phyloP scores from a whole-genome alignment of 2,113 vertebrate species.

The Empidonax alnorum region DNA sequence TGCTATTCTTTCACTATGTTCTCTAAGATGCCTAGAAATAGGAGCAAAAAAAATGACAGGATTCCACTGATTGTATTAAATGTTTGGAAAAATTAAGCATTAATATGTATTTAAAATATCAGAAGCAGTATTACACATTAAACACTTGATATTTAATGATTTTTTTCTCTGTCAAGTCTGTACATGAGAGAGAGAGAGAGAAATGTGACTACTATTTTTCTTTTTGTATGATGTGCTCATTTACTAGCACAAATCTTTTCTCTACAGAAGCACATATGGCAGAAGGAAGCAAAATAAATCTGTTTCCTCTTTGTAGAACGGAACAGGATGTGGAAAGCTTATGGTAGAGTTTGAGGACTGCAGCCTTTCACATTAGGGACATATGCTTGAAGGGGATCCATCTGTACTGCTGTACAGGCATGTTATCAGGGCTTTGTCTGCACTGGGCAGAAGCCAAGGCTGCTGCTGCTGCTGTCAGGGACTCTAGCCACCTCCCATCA shows the following conservation, averaged over 20 bases:
- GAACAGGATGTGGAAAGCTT: constrained; percentile 64
- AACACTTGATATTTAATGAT: neutral
- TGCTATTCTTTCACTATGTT: neutral
- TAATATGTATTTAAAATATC: neutral
- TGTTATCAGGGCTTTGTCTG: neutral
- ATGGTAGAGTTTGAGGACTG: constrained; percentile 25
- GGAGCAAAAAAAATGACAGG: neutral
- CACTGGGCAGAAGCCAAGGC: constrained; percentile 47
- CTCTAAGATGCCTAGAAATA: neutral
- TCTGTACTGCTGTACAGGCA: neutral
- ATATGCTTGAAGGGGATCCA: constrained; percentile 58
- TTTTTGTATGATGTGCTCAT: neutral
- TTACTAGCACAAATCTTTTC: constrained; percentile 39
- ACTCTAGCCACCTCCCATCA: neutral
- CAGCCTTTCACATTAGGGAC: constrained; percentile 48
- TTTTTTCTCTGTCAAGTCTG: neutral
- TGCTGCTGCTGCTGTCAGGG: constrained; percentile 11
- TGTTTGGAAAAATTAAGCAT: neutral
- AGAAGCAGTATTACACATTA: neutral
- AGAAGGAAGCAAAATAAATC: constrained; percentile 67
- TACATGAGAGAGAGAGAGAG: neutral
- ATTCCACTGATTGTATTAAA: neutral
- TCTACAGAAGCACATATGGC: constrained; percentile 48
- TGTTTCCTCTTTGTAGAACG: constrained; percentile 45
- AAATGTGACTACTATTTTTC: neutral